Percentiles rank a stretch among this genome's conserved stretches.
Conservation (phyloP, 53 echinoderm and acorn worm genomes). For the Stichopus horrens region DNA sequence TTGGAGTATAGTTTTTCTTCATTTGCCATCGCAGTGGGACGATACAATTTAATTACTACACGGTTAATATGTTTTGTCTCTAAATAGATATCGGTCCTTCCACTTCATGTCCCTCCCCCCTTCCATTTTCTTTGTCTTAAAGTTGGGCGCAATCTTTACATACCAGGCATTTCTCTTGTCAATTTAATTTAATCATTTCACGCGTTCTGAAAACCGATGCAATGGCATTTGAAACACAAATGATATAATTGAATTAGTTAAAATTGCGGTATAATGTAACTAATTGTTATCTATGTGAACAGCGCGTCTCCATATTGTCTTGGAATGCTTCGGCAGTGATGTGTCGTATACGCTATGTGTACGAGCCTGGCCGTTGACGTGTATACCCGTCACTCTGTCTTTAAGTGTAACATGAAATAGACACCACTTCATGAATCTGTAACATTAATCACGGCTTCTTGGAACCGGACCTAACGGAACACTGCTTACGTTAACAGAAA, state of each 20-base stretch:
- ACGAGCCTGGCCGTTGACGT: too few relatives aligned
- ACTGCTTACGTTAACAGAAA: too few relatives aligned
- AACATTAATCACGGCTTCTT: too few relatives aligned
- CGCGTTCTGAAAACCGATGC: neutral
- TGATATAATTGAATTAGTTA: conserved; percentile 16
- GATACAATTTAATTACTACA: conserved; percentile 15
- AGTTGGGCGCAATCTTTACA: neutral
- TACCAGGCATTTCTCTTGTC: conserved; percentile 20
- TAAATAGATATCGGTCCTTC: neutral
- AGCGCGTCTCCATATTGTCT: neutral
- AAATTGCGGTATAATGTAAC: conserved; percentile 27
- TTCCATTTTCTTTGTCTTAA: neutral
- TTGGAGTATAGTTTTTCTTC: neutral
- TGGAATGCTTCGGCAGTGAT: neutral
- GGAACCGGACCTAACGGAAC: too few relatives aligned
- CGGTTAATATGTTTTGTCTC: neutral
- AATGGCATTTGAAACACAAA: conserved; percentile 14
- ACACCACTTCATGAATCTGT: too few relatives aligned
- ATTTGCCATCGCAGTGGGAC: neutral
- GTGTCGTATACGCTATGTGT: neutral
- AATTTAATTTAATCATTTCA: conserved; percentile 7
- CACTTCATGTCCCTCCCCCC: too few relatives aligned
- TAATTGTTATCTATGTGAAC: neutral
- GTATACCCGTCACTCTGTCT: too few relatives aligned
- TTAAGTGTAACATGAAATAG: too few relatives aligned